Evolutionary conservation across 2,797 vertebrate genomes (phyloP), one percentile per base, ranked within the genome.

Genomic region (Gobio occitaniae): DNA sequence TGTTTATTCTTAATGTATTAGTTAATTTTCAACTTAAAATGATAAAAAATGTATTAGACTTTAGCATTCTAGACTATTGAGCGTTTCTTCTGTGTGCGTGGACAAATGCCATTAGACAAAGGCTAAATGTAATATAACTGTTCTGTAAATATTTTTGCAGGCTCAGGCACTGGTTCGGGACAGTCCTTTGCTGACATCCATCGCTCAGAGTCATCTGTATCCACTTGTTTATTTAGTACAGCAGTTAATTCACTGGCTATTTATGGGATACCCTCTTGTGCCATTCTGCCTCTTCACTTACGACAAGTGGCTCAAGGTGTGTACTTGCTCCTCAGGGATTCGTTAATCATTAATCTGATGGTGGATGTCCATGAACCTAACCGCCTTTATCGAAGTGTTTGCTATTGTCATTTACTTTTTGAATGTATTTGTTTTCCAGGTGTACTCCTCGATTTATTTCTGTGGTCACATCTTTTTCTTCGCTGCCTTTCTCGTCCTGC

Each of bases 231-330:
- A 99, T 0, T 25, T 96, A 80, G 91, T 97, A 69, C 97, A 98
- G 88, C 98, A 99, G 93, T 91, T 95, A 38, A 84, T 97, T 88
- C 98, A 99, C 92, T 99, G 97, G 98, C 95, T 99, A 88, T 98
- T 99, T 84, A 97, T 99, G 97, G 97, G 97, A 59, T 99, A 99
- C 91, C 96, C 98, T 3, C 93, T 99, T 59, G 96, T 97, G 83
- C 94, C 97, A 79, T 99, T 99, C 89, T 98, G 97, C 91, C 97
- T 99, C 94, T 98, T 99, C 94, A 96, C 96, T 5, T 99, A 96
- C 90, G 98, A 99, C 93, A 99, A 97, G 92, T 99, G 98, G 98
- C 91, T 98, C 54, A 96, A 98, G 97, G 98, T 98, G 89, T 25
- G 36, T 38, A 12, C 11, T 66, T 54, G 17, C 1, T 66, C 12